These are phyloP conservation scores for Atractosteus spatula DNA, from an alignment of 2,113 vertebrate species.

Conservation along the genomic window DNA sequence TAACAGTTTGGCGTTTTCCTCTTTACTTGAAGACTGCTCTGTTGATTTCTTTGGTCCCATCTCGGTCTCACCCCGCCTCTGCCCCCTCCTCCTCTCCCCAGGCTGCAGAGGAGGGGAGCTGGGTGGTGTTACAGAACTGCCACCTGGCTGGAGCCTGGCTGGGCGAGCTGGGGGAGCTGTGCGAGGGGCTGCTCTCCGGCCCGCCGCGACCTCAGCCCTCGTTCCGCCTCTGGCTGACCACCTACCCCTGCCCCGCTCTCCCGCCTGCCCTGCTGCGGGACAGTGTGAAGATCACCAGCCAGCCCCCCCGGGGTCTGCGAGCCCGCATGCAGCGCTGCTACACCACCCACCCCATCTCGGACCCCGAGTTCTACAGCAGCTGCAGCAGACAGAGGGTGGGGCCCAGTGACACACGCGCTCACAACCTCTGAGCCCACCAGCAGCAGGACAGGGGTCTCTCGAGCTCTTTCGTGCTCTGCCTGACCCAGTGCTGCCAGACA, in stretches of 20 bases:
- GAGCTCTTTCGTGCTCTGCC: too few species aligned
- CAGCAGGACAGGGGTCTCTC: too few species aligned
- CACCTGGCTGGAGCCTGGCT: conserved; percentile 35
- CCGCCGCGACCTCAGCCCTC: conserved; percentile 41
- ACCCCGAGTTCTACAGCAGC: conserved; percentile 40
- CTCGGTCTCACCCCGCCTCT: conserved; percentile 2
- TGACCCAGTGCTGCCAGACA: too few species aligned
- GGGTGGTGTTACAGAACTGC: conserved; percentile 43
- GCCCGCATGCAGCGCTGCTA: conserved; percentile 16
- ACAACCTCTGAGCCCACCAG: too few species aligned
- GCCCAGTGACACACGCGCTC: too few species aligned
- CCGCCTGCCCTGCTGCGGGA: conserved; percentile 28
- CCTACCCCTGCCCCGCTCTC: conserved; percentile 45
- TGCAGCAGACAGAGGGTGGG: conserved; percentile 35
- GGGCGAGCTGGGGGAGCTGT: conserved; percentile 42
- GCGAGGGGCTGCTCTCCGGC: conserved; percentile 43
- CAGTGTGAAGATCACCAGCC: conserved; percentile 41
- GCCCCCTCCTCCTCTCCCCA: conserved; percentile 19
- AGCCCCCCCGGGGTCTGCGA: conserved; percentile 36
- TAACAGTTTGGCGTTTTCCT: too few species aligned
- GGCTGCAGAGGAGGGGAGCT: conserved; percentile 32
- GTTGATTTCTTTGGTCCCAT: not conserved
- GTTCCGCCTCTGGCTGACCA: conserved; percentile 47
- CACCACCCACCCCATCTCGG: conserved; percentile 42
- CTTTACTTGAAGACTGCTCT: too few species aligned